phyloP scores from a whole-genome alignment of 2,888 invertebrate species.

The Coelinius sp. region DNA sequence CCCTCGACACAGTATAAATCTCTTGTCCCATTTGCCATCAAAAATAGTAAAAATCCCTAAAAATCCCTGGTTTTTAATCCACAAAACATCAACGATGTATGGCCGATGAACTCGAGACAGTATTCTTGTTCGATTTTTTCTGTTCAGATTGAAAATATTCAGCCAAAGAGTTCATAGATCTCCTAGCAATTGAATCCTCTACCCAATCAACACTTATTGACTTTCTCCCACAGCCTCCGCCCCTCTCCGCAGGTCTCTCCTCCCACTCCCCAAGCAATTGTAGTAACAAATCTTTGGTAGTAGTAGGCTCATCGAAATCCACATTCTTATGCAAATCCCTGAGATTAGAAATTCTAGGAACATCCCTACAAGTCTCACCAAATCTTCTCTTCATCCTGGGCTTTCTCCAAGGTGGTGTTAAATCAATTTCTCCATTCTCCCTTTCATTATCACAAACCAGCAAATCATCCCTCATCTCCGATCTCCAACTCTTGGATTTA shows the following conservation, averaged over 20 bases:
- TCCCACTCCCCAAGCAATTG: conserved; percentile 85
- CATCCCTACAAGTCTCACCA: conserved; percentile 66
- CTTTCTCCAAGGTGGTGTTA: conserved; percentile 65
- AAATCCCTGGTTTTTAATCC: too few species aligned
- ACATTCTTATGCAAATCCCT: conserved; percentile 63
- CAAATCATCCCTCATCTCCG: conserved; percentile 25
- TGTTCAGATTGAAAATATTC: conserved; percentile 80
- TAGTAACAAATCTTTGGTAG: conserved; percentile 83
- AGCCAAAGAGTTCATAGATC: conserved; percentile 85
- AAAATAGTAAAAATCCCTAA: neutral
- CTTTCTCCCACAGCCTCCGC: conserved; percentile 72
- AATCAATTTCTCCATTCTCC: conserved; percentile 55
- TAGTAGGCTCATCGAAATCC: conserved; percentile 65
- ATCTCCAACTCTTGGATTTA: conserved; percentile 33
- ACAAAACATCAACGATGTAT: conserved; percentile 45
- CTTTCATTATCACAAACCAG: neutral
- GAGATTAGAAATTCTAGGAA: conserved; percentile 64
- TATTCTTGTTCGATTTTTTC: conserved; percentile 50
- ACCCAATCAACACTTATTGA: conserved; percentile 84
- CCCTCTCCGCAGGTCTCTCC: conserved; percentile 72
- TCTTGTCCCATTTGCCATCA: neutral
- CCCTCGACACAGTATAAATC: conserved; percentile 17
- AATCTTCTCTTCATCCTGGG: conserved; percentile 61
- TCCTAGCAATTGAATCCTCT: conserved; percentile 81
- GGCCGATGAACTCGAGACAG: conserved; percentile 36